Evolutionary conservation across 2,113 vertebrate species (phyloP), one percentile per base, ranked within the genome.

Genomic region (Ciconia maguari): DNA sequence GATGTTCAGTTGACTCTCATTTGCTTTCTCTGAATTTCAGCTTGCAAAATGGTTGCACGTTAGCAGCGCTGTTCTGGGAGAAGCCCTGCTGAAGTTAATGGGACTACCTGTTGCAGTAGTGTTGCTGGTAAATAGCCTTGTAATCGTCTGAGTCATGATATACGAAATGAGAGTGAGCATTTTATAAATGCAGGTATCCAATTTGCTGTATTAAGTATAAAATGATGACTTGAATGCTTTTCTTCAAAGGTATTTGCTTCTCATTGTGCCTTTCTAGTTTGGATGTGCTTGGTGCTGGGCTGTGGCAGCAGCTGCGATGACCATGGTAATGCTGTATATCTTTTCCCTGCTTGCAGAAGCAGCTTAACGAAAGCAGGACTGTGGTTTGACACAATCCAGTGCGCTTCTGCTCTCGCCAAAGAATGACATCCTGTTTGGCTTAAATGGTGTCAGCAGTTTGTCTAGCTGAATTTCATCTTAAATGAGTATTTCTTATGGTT

Each of bases 91-190:
- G 61, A 75, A 76, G 74, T 65, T 72, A 44, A 27, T 89, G 65
- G 69, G 21, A 30, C 61, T 87, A 72, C 93, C 70, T 94, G 91
- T 91, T 96, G 83, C 93, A 71, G 89, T 48, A 76, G 64, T 21
- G 24, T 24, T 92, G 57, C 75, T 95, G 89, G 78, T 93, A 80
- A 92, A 90, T 74, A 80, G 90, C 64, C 42, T 85, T 51, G 62
- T 94, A 93, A 62, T 69, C 20, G 70, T 94, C 70, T 51, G 91
- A 91, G 89, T 95, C 82, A 70, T 69, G 72, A 76, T 57, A 30
- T 30, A 51, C 30, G 71, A 68, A 93, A 58, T 64, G 78, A 71
- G 72, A 82, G 70, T 3, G 34, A 94, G 77, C 1, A 0, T 91
- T 93, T 87, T 79, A 41, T 57, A 49, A 85, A 85, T 52, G 84